phyloP scores from a whole-genome alignment of 1,140 invertebrate species.

The Anthonomus grandis region DNA sequence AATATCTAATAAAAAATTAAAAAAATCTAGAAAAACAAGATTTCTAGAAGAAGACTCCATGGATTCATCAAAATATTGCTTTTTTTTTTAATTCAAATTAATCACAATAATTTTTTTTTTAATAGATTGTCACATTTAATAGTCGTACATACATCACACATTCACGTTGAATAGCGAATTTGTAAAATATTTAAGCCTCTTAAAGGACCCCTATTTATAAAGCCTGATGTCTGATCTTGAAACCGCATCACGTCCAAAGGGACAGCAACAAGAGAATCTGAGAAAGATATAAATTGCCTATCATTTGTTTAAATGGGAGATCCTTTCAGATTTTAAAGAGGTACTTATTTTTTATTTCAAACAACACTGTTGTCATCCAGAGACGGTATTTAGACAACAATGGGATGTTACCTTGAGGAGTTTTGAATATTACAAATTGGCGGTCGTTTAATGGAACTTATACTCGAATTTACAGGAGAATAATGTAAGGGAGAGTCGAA shows the following conservation, averaged over 20 bases:
- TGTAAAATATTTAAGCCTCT: constrained; percentile 23
- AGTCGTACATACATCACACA: constrained; percentile 15
- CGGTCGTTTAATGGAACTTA: too few species aligned
- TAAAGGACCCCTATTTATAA: constrained; percentile 10
- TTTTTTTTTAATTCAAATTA: too few species aligned
- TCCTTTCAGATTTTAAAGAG: constrained; percentile 24
- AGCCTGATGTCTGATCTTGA: constrained; percentile 13
- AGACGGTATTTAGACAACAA: constrained; percentile 1
- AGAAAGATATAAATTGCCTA: constrained; percentile 26
- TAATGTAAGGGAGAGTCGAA: too few species aligned
- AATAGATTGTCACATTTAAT: too few species aligned
- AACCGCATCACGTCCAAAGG: constrained; percentile 25
- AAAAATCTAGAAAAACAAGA: too few species aligned
- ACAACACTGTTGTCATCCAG: neutral
- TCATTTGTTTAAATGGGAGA: constrained; percentile 21
- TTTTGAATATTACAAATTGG: constrained; percentile 9
- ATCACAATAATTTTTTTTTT: too few species aligned
- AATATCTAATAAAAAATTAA: too few species aligned
- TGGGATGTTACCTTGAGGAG: constrained; percentile 12
- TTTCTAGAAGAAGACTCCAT: too few species aligned
- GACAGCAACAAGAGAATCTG: constrained; percentile 20
- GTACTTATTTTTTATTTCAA: constrained; percentile 15
- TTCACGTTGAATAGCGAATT: constrained; percentile 20
- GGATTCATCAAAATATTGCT: too few species aligned
- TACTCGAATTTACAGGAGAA: too few species aligned